Evolutionary conservation across 1,140 invertebrate species (phyloP).

Genomic region (Drosophila truncata): DNA sequence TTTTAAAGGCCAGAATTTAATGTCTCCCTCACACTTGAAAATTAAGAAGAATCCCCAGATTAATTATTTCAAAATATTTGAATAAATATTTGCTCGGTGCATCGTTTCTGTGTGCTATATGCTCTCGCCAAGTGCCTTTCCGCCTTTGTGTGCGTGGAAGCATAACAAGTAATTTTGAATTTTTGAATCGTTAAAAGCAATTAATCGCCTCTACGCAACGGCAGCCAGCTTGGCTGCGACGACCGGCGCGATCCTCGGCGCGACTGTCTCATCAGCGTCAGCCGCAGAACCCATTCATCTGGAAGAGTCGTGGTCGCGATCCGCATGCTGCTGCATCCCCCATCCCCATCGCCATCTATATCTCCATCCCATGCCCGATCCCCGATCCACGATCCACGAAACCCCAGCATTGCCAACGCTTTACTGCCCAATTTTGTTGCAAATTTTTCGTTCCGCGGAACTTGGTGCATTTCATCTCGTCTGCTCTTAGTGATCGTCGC

Average conservation of each 20-base stretch:
- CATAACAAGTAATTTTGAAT: slow-evolving; percentile 83
- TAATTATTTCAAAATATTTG: neutral
- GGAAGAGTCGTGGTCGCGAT: slow-evolving; percentile 36
- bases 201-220: slow-evolving; percentile 81
- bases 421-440: slow-evolving; percentile 83
- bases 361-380: neutral
- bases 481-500: slow-evolving; percentile 53
- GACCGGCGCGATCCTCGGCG: slow-evolving; percentile 21
- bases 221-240: slow-evolving; percentile 73
- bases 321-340: slow-evolving; percentile 16
- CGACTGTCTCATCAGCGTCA: slow-evolving; percentile 41
- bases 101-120: slow-evolving; percentile 19
- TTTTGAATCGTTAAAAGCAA: slow-evolving; percentile 84
- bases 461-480: slow-evolving; percentile 82
- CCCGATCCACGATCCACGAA: slow-evolving; percentile 16
- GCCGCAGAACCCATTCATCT: slow-evolving; percentile 37
- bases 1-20: neutral
- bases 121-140: slow-evolving; percentile 42
- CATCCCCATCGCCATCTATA: slow-evolving; percentile 3
- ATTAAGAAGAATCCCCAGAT: neutral
- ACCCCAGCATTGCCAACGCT: slow-evolving; percentile 53
- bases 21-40: neutral
- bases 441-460: slow-evolving; percentile 82
- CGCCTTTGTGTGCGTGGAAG: slow-evolving; percentile 56
- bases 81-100: slow-evolving; percentile 3